Conservation (phyloP, 92 coral and sea anemone genomes). For the Siderastrea radians region DNA sequence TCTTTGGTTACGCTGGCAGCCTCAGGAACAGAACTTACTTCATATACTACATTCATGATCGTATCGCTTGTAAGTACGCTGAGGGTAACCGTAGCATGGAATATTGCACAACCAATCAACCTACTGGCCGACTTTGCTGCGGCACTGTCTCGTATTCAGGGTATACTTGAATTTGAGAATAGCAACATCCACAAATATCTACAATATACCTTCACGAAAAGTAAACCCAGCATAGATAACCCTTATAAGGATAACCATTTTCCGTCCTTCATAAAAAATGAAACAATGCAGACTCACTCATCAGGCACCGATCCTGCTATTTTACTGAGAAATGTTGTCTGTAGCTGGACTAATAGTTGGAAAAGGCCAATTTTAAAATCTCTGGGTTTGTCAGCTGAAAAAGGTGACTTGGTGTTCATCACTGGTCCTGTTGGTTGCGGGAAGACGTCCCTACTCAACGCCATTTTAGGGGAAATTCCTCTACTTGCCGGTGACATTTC, state of each 20-base stretch:
- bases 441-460: constrained; percentile 56
- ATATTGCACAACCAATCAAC: constrained; percentile 50
- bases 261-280: too few species aligned
- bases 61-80: constrained; percentile 55
- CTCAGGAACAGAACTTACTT: constrained; percentile 53
- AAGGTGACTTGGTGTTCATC: constrained; percentile 38
- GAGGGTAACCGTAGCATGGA: constrained; percentile 57
- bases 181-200: constrained; percentile 1
- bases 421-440: constrained; percentile 68
- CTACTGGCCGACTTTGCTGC: constrained; percentile 64
- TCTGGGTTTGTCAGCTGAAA: not conserved
- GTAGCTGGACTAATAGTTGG: constrained; percentile 32
- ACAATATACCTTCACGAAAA: not conserved
- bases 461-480: constrained; percentile 59
- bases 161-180: constrained; percentile 40
- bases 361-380: constrained; percentile 9
- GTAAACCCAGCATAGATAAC: too few species aligned
- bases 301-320: not conserved
- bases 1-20: constrained; percentile 49
- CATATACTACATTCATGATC: constrained; percentile 71
- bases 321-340: constrained; percentile 3
- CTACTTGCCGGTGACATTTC: constrained; percentile 19
- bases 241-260: too few species aligned
- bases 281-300: too few species aligned
- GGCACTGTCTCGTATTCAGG: constrained; percentile 61